phyloP scores from a whole-genome alignment of 2,888 invertebrate species.

The Melanargia galathea region DNA sequence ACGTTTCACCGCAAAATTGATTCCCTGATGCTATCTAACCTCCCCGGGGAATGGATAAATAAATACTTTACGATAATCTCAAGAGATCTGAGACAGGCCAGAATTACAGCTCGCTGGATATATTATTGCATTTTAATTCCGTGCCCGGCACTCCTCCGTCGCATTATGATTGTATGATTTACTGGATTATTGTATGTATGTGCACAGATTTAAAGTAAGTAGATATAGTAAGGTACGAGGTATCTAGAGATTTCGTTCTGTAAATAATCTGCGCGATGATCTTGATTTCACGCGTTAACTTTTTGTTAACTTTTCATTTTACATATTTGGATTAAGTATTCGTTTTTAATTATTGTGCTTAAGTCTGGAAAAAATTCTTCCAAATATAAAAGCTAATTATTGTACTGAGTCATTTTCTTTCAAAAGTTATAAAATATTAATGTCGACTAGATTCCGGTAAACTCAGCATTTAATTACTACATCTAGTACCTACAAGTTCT shows the following conservation, averaged over 20 bases:
- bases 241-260: constrained; percentile 42
- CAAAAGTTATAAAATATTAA: background rate
- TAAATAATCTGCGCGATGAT: constrained; percentile 60
- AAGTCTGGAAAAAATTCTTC: no score
- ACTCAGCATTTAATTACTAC: constrained; percentile 8
- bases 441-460: background rate
- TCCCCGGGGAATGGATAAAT: constrained; percentile 79
- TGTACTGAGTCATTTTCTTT: background rate
- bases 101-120: constrained; percentile 69
- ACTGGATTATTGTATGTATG: constrained; percentile 69
- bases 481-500: constrained; percentile 28
- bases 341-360: background rate
- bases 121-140: constrained; percentile 81
- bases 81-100: constrained; percentile 74
- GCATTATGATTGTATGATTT: constrained; percentile 75
- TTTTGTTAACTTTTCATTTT: no score
- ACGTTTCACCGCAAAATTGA: constrained; percentile 78
- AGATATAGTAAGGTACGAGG: background rate
- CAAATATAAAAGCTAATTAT: constrained; percentile 7
- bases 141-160: constrained; percentile 70
- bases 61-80: constrained; percentile 80
- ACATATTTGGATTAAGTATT: no score
- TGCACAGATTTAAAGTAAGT: constrained; percentile 8
- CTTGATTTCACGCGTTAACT: constrained; percentile 50
- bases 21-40: constrained; percentile 78